Percentiles rank a stretch among this genome's conserved stretches.
Conservation (phyloP, 2,888 invertebrate genomes). For the Smittia sp. region DNA sequence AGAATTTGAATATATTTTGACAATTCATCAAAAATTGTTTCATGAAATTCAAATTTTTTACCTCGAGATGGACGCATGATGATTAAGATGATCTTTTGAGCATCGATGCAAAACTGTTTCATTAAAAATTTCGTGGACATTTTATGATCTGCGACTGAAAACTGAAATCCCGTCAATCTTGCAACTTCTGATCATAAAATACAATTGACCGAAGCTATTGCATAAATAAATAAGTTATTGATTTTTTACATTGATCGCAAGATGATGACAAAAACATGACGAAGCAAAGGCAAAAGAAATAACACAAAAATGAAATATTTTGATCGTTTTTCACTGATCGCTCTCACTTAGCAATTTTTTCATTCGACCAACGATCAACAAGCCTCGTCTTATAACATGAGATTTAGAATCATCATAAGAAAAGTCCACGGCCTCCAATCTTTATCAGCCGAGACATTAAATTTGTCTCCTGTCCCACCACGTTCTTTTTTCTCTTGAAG, state of each 20-base stretch:
- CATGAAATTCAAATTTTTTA: not conserved
- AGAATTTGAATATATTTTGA: not conserved
- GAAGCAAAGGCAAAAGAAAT: constrained; percentile 5
- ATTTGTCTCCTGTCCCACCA: constrained; percentile 36
- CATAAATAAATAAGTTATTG: constrained; percentile 17
- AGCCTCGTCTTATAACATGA: not conserved
- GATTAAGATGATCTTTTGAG: not conserved
- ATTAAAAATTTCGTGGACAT: too few relatives aligned
- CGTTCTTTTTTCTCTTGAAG: not conserved
- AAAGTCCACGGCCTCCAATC: not conserved
- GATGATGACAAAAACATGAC: not conserved
- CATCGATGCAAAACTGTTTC: not conserved
- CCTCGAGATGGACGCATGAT: not conserved
- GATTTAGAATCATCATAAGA: constrained; percentile 1
- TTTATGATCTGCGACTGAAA: too few relatives aligned
- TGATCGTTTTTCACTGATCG: constrained; percentile 12
- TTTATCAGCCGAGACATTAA: constrained; percentile 31
- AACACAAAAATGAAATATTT: constrained; percentile 12
- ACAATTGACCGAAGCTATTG: constrained; percentile 1
- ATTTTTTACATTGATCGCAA: constrained; percentile 11
- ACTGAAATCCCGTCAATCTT: too few relatives aligned
- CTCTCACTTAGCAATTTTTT: not conserved
- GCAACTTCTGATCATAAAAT: not conserved
- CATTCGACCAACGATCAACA: constrained; percentile 5
- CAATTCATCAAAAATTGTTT: not conserved